A percentile compares a stretch with the other conserved stretches of the same genome.
These are phyloP conservation scores for Pseudomyrmex pallidus DNA, from an alignment of 1,140 invertebrate species.

Conservation along the genomic window DNA sequence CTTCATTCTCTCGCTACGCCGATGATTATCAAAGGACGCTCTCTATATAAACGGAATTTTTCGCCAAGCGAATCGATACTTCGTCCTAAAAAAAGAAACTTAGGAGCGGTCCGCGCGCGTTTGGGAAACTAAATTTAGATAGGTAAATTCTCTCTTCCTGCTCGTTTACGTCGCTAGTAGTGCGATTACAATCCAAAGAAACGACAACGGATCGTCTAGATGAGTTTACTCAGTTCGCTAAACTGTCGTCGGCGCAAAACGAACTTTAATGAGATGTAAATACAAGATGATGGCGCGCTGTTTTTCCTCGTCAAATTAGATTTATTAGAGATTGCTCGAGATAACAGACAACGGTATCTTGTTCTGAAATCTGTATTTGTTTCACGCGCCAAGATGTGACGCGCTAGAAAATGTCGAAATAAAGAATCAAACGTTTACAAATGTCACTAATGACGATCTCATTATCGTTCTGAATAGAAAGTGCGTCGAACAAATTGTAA, in stretches of 20 bases:
- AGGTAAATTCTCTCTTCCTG: neutral
- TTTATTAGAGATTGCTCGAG: neutral
- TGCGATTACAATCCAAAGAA: slow-evolving; percentile 3
- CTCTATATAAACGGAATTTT: slow-evolving; percentile 1
- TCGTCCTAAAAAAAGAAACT: slow-evolving; percentile 1
- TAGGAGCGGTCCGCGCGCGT: neutral
- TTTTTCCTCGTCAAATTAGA: slow-evolving; percentile 12
- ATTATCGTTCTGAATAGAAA: too few relatives aligned
- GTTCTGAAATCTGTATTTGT: slow-evolving; percentile 7
- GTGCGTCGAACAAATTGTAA: too few relatives aligned
- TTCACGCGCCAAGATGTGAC: neutral
- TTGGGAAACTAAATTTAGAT: slow-evolving; percentile 26
- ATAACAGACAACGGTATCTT: neutral
- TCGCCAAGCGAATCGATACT: slow-evolving; percentile 14
- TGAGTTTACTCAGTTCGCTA: slow-evolving; percentile 12
- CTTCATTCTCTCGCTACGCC: slow-evolving; percentile 25
- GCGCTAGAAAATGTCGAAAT: neutral
- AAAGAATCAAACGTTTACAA: neutral
- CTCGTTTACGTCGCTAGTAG: neutral
- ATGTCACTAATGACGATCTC: neutral
- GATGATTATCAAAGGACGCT: neutral
- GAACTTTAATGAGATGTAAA: slow-evolving; percentile 25
- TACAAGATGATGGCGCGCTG: neutral
- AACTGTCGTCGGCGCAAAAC: neutral
- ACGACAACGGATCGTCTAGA: neutral